Evolutionary conservation across 1,140 invertebrate genomes (phyloP).

Genomic region (Parasteatoda tepidariorum): DNA sequence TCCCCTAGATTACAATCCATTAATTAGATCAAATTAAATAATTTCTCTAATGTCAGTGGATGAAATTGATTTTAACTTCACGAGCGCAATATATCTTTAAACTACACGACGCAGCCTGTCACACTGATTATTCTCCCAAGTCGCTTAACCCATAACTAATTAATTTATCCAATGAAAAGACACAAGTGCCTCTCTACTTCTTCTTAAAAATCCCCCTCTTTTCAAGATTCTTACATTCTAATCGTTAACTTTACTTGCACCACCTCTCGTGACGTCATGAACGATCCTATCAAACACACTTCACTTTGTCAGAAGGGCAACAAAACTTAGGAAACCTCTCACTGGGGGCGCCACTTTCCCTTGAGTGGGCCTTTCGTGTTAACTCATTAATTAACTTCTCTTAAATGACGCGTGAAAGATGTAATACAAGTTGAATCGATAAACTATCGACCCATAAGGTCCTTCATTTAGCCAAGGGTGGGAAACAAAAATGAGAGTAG

Average conservation of each 20-base stretch:
- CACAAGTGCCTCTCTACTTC: neutral
- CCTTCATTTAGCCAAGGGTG: neutral
- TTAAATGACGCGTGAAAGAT: constrained; percentile 56
- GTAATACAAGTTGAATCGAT: constrained; percentile 59
- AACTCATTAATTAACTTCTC: constrained; percentile 53
- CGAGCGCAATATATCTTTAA: neutral
- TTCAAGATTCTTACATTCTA: neutral
- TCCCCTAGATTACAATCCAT: neutral
- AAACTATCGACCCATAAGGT: constrained; percentile 33
- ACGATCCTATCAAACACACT: constrained; percentile 20
- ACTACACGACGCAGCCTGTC: neutral
- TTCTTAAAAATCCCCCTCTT: neutral
- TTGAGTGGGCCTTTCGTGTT: constrained; percentile 38
- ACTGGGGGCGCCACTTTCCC: neutral
- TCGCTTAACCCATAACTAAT: constrained; percentile 11
- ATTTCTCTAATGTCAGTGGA: neutral
- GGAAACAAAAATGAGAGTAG: neutral
- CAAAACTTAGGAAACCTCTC: constrained; percentile 19
- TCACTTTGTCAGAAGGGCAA: neutral
- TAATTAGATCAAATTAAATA: neutral
- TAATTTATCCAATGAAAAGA: constrained; percentile 34
- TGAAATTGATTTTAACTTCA: neutral
- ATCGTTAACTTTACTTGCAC: neutral
- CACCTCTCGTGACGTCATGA: constrained; percentile 4
- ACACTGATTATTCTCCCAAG: constrained; percentile 12